phyloP scores from a whole-genome alignment of 2,888 invertebrate genomes.

The Abscondita cerata region DNA sequence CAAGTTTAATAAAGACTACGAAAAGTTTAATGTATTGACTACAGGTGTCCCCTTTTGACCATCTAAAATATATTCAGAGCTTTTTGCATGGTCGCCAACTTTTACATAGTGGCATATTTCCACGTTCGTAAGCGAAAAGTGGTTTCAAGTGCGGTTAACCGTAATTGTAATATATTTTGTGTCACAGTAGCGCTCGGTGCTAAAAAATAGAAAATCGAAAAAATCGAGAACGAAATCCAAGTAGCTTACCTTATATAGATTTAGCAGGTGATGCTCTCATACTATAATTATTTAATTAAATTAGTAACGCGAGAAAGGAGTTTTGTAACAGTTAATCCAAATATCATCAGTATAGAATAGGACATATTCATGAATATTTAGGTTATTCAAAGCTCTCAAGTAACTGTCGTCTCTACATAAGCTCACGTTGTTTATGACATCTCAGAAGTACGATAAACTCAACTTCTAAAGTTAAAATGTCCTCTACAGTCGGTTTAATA shows the following conservation, averaged over 20 bases:
- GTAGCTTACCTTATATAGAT: no score
- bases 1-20: constrained; percentile 19
- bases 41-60: constrained; percentile 29
- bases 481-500: constrained; percentile 16
- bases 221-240: no score
- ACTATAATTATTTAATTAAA: constrained; percentile 1
- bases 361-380: constrained; percentile 25
- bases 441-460: constrained; percentile 26
- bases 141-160: constrained; percentile 14
- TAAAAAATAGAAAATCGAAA: no score
- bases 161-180: background rate
- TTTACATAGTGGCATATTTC: constrained; percentile 11
- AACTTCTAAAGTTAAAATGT: constrained; percentile 25
- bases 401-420: constrained; percentile 25
- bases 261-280: no score
- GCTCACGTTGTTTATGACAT: constrained; percentile 29
- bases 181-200: no score
- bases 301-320: background rate
- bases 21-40: constrained; percentile 24
- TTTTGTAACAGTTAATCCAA: constrained; percentile 15
- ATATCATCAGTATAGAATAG: constrained; percentile 16
- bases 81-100: constrained; percentile 13
- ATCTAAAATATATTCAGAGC: constrained; percentile 19
- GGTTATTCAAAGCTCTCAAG: constrained; percentile 23
- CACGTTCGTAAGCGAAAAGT: constrained; percentile 10